Evolutionary conservation across 2,797 vertebrate genomes (phyloP), one percentile per base, ranked within the genome.

Genomic region (Coracias cyanogaster): DNA sequence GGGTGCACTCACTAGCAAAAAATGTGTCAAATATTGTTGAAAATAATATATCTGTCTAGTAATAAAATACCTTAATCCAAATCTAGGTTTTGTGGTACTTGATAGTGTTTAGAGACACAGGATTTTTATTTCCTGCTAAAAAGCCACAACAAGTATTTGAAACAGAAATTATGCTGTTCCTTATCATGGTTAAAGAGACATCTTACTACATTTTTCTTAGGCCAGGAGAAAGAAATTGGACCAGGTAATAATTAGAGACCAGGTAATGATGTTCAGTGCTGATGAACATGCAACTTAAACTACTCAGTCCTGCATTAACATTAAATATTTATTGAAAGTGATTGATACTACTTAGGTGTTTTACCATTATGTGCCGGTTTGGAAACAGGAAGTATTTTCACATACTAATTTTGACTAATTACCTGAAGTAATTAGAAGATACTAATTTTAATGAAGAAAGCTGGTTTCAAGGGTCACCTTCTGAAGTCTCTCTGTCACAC

Each of bases 401-500:
- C 25, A 21, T 66, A 52, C 51, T 94, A 82, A 86, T 86, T 93
- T 89, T 90, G 46, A 51, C 25, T 35, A 58, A 57, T 25, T 24
- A 37, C 5, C 31, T 90, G 2, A 55, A 73, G 24, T 74, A 45
- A 74, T 64, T 35, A 71, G 52, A 57, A 33, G 15, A 11, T 61
- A 58, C 2, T 77, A 0, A 82, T 93, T 95, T 64, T 54, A 66
- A n/a, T 31, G 9, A 11, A 52, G 15, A 86, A 96, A 60, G 29
- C 14, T 82, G 18, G 4, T 78, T 89, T 79, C 73, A 90, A 90
- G 58, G 31, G 21, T 85, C 84, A 77, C 41, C 33, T 70, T 91
- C 80, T 91, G 64, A 83, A 88, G n/a, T 76, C 58, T 79, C 41
- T 93, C 70, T 89, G 60, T 77, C 77, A 39, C 77, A 84, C 95